Percentiles rank a stretch among this genome's conserved stretches.
Evolutionary conservation across 2,888 invertebrate genomes (phyloP).

Genomic region (Iselma pallidipennis): DNA sequence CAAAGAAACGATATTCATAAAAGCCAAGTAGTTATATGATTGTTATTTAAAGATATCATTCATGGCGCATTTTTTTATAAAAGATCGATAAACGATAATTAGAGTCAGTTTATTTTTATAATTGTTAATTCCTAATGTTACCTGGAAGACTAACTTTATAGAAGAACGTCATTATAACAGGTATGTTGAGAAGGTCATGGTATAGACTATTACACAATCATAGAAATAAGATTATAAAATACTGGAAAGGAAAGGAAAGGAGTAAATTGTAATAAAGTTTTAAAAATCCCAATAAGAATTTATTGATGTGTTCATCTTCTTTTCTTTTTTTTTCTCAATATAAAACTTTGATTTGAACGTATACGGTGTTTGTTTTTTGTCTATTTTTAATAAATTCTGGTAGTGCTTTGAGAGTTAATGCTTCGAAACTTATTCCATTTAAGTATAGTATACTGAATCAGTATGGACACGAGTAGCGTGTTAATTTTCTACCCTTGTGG

Average conservation of each 20-base stretch:
- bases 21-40: slow-evolving; percentile 1
- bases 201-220: neutral
- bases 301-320: neutral
- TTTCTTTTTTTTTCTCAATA: neutral
- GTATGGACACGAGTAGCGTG: slow-evolving; percentile 48
- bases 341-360: too few relatives aligned
- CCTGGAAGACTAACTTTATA: neutral
- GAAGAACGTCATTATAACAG: neutral
- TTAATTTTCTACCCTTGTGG: slow-evolving; percentile 53
- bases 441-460: slow-evolving; percentile 45
- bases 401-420: slow-evolving; percentile 36
- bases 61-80: neutral
- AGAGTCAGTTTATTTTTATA: neutral
- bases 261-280: too few relatives aligned
- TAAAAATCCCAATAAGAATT: neutral
- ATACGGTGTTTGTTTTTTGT: too few relatives aligned
- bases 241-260: too few relatives aligned
- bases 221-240: neutral
- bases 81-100: neutral
- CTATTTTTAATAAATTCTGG: slow-evolving; percentile 23
- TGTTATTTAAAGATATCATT: neutral
- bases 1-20: slow-evolving; percentile 22
- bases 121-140: too few relatives aligned
- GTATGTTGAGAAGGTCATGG: neutral
- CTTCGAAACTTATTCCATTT: slow-evolving; percentile 49